Evolutionary conservation across 2,888 invertebrate genomes (phyloP).

Genomic region (Drosophila flavopinicola): DNA sequence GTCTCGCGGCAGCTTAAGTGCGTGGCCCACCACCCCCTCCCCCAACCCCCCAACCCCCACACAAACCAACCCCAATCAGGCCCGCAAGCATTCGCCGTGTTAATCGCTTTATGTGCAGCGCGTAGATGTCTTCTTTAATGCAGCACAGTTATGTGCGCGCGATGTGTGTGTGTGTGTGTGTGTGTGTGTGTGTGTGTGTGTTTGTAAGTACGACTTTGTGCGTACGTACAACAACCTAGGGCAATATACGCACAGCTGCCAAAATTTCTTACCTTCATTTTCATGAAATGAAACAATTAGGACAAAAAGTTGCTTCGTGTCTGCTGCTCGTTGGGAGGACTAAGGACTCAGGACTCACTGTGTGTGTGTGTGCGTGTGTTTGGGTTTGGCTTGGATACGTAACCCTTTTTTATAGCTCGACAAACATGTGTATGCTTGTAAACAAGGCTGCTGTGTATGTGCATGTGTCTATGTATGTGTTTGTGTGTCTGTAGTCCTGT

Average conservation of each 20-base stretch:
- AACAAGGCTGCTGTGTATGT: conserved; percentile 47
- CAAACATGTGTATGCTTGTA: conserved; percentile 76
- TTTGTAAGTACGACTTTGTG: conserved; percentile 38
- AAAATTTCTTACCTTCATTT: conserved; percentile 80
- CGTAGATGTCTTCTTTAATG: conserved; percentile 76
- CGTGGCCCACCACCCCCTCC: conserved; percentile 14
- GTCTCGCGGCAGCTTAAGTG: conserved; percentile 65
- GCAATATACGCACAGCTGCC: conserved; percentile 80
- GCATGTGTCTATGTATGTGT: conserved; percentile 11
- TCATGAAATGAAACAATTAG: conserved; percentile 79
- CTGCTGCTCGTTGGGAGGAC: conserved; percentile 53
- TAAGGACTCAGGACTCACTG: conserved; percentile 44
- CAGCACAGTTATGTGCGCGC: conserved; percentile 35
- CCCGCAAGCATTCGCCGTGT: conserved; percentile 60
- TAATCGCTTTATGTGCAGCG: conserved; percentile 79
- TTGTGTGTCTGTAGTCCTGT: conserved; percentile 44
- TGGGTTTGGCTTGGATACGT: conserved; percentile 70
- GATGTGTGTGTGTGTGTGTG: conserved; percentile 22
- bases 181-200: conserved; percentile 14
- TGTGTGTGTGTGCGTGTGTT: conserved; percentile 25
- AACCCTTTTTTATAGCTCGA: conserved; percentile 78
- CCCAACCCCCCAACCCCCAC: background rate
- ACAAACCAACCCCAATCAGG: conserved; percentile 25
- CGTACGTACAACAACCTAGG: conserved; percentile 68
- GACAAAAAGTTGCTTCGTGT: conserved; percentile 77